Base-by-base conservation (phyloP, 2,797 vertebrate genomes). In the Arnoldichthys spilopterus region DNA sequence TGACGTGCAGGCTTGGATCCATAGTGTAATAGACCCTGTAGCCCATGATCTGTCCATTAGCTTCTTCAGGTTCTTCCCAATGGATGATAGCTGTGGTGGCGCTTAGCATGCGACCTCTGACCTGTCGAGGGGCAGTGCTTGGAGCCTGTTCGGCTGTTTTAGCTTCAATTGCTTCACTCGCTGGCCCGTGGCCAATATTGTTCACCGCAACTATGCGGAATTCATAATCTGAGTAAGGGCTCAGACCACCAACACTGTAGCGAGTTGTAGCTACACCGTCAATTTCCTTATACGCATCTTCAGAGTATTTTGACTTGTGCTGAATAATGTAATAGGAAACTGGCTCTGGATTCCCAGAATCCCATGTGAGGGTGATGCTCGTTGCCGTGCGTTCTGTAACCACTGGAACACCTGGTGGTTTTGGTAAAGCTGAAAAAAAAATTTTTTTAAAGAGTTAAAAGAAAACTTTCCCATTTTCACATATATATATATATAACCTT, bases 251-350 rank as follows among this genome's bases (percentile, higher is more conserved):
- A 22, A 99, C 97, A 0, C 97, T 99, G 84, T 99, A 99, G 51
- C 98, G 96, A 0, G 98, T 99, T 53, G 98, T 99, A 45, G 98
- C 97, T 2, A 99, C 96, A 0, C 98, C 97, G 76, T 99, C 98
- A 0, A 99, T 99, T 93, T 99, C 98, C 86, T 99, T 98, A 87
- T 96, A 99, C 0, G 89, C 88, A 89, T 98, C 97, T 63, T 99
- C 98, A 0, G 96, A 96, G 84, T 91, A 93, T 89, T 97, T 98
- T 85, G 98, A 96, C 89, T 96, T 97, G 92, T 99, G 97, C 75
- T 97, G 97, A 84, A 99, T 98, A 90, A 99, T 97, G 90, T 99
- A 99, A 86, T 98, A 98, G 83, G 97, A 96, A 82, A 99, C 96
- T 0, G 98, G 97, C 79, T 99, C 98, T 8, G 97, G 97, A 86